Base-by-base conservation (phyloP, 2,888 invertebrate genomes). In the Platycheirus albimanus region DNA sequence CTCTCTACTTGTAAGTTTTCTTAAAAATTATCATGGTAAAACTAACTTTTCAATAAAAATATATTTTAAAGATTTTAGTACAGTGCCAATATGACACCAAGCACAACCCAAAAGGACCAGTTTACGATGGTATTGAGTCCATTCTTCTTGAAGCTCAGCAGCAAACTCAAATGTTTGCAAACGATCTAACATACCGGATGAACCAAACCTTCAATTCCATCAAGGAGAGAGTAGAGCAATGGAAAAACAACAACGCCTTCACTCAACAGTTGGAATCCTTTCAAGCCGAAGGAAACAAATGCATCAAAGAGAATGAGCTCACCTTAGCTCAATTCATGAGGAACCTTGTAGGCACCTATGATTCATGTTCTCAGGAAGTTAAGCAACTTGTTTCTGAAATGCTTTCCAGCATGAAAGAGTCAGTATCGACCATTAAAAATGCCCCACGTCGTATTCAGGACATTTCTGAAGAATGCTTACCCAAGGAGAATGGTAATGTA, bases 301-400 rank as follows among this genome's bases (percentile, higher is more conserved):
- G 83, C 24, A 61, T 83, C n/a, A 83, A 83, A 43, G 56, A 78
- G 10, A 19, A 83, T 15, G 83, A 83, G 43, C 10, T 78, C 0
- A 20, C 30, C 7, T 38, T 69, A n/a, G 78, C 83, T 1, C 67
- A 56, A 8, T 83, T 83, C 6, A 83, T 78, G 78, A 36, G 72
- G 10, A 78, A 58, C 10, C 63, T 83, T 15, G 63, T 67, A 1
- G 58, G 54, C 10, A 69, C 78, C 1, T 83, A 64, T 11, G 78
- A 83, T n/a, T 15, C 63, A 5, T 83, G 83, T 15, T 74, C 72
- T 2, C 61, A 49, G 0, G 83, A 78, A n/a, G 43, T 78, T 0
- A 78, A 78, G 30, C 41, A 78, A 15, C 17, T 64, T 13, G 51
- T 83, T 8, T 51, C 33, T 8, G 41, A 58, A 3, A 58, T 36